Conservation (phyloP, 1,140 invertebrate genomes). For the Zaprionus capensis region DNA sequence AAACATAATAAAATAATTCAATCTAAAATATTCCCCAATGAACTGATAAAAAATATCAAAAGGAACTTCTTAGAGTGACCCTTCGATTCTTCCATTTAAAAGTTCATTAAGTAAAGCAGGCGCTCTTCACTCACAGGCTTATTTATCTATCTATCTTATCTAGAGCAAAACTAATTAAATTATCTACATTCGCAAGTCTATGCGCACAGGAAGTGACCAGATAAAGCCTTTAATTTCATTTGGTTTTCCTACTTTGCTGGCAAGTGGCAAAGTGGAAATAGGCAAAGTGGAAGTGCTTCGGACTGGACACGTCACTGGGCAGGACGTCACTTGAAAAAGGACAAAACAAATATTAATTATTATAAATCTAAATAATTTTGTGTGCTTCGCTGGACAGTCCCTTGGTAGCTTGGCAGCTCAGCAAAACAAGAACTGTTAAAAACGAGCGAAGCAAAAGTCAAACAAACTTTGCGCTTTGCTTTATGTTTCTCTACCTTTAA, state of each 20-base stretch:
- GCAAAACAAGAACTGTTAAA: conserved; percentile 31
- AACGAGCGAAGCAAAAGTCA: conserved; percentile 49
- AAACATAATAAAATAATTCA: background rate
- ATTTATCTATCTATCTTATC: conserved; percentile 18
- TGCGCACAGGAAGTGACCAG: background rate
- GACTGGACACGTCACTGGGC: background rate
- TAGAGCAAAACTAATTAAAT: conserved; percentile 55
- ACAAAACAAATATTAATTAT: conserved; percentile 75
- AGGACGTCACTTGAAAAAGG: conserved; percentile 39
- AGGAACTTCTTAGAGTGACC: background rate
- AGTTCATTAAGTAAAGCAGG: background rate
- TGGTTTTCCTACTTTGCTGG: conserved; percentile 16
- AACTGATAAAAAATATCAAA: background rate
- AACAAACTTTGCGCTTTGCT: conserved; percentile 52
- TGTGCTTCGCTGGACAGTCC: conserved; percentile 3
- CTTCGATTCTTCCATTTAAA: background rate
- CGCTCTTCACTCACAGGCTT: background rate
- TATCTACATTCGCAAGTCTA: conserved; percentile 44
- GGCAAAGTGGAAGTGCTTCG: background rate
- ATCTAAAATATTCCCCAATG: background rate
- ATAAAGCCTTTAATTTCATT: conserved; percentile 49
- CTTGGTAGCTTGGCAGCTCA: background rate
- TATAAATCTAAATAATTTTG: conserved; percentile 71
- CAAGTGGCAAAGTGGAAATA: background rate
- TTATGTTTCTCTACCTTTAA: conserved; percentile 65